These are phyloP conservation scores for Bombus superbus DNA, from an alignment of 1,140 invertebrate genomes.

Conservation along the genomic window DNA sequence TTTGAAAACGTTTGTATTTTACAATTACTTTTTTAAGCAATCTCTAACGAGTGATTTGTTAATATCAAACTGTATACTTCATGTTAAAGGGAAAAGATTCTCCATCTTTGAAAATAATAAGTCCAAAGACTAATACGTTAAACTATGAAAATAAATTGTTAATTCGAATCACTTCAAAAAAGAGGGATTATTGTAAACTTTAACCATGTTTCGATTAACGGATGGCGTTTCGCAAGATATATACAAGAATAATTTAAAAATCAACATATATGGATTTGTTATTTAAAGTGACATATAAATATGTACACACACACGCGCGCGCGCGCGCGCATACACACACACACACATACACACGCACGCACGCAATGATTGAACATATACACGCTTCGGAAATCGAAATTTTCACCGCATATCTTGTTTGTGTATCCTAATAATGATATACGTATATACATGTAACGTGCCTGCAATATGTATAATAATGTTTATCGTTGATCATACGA, in stretches of 20 bases:
- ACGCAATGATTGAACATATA: constrained; percentile 59
- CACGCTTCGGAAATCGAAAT: constrained; percentile 52
- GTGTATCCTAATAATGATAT: constrained; percentile 48
- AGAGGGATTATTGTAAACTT: neutral
- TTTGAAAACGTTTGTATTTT: neutral
- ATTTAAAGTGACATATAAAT: constrained; percentile 70
- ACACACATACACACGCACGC: neutral
- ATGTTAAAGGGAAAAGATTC: neutral
- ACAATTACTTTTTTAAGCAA: neutral
- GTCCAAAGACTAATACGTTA: neutral
- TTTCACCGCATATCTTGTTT: constrained; percentile 42
- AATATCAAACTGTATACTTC: neutral
- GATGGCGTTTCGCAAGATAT: constrained; percentile 43
- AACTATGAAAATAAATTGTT: constrained; percentile 12
- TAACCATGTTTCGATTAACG: neutral
- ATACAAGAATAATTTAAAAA: constrained; percentile 60
- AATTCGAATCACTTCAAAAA: neutral
- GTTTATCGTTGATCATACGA: constrained; percentile 70
- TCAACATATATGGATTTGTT: constrained; percentile 66
- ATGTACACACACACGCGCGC: constrained; percentile 49
- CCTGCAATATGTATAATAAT: constrained; percentile 75
- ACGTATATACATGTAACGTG: constrained; percentile 50
- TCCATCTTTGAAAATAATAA: constrained; percentile 3
- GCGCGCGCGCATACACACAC: neutral
- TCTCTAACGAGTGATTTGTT: neutral